Evolutionary conservation across 2,113 vertebrate species (phyloP).

Genomic region (Coracopsis vasa): DNA sequence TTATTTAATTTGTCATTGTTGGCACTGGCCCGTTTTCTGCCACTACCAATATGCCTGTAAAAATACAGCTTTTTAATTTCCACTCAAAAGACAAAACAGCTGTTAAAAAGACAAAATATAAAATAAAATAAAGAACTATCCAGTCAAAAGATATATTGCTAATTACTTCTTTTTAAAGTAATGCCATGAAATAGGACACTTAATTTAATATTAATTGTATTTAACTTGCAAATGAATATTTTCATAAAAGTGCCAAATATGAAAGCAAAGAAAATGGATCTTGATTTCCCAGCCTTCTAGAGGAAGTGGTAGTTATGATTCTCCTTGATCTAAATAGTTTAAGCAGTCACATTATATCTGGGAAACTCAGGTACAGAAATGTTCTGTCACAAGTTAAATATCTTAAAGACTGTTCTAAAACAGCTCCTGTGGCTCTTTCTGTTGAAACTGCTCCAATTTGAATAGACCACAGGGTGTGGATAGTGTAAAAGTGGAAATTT

Average conservation of each 20-base stretch:
- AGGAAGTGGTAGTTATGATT: background rate
- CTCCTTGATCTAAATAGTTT: background rate
- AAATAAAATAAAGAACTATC: background rate
- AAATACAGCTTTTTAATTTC: background rate
- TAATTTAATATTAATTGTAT: background rate
- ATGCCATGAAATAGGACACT: background rate
- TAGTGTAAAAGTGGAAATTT: background rate
- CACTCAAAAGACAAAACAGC: background rate
- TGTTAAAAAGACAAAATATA: background rate
- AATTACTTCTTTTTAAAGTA: background rate
- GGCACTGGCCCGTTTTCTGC: background rate
- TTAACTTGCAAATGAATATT: background rate
- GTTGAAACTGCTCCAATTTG: background rate
- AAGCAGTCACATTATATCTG: background rate
- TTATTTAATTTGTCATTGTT: background rate
- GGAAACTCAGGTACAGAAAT: background rate
- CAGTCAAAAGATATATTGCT: background rate
- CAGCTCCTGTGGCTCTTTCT: background rate
- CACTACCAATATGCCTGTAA: background rate
- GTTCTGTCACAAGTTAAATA: background rate
- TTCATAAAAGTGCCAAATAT: background rate
- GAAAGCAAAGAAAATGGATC: background rate
- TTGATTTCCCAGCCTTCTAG: background rate
- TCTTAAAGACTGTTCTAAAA: background rate
- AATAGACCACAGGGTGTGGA: background rate